phyloP scores from a whole-genome alignment of 2,888 invertebrate genomes.

The Diaphora mendica region DNA sequence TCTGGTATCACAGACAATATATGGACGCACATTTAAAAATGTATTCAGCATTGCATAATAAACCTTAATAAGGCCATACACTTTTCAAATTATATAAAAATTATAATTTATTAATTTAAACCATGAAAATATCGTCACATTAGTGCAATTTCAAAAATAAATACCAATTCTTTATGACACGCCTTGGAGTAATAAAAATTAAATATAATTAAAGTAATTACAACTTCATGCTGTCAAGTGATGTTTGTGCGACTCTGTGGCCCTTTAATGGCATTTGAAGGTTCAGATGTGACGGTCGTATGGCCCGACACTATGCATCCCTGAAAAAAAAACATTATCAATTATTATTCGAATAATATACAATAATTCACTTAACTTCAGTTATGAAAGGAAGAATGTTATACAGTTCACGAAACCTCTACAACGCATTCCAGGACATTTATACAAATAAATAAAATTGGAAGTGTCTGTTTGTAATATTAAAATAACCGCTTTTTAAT shows the following conservation, averaged over 20 bases:
- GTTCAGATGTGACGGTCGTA: constrained; percentile 21
- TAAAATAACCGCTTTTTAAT: no score
- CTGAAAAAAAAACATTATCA: constrained; percentile 41
- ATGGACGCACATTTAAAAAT: constrained; percentile 5
- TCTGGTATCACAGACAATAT: constrained; percentile 16
- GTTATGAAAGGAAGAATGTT: no score
- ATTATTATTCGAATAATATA: neutral
- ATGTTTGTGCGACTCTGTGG: constrained; percentile 26
- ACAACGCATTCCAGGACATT: no score
- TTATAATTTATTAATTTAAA: neutral
- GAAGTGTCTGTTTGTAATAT: no score
- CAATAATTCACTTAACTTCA: no score
- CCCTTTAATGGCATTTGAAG: constrained; percentile 21
- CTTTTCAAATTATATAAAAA: neutral
- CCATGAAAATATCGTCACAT: constrained; percentile 1
- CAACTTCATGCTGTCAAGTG: constrained; percentile 29
- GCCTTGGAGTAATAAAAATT: neutral
- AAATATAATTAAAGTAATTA: neutral
- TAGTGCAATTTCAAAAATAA: constrained; percentile 3
- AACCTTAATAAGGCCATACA: neutral
- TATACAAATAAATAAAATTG: no score
- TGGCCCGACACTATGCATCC: constrained; percentile 54
- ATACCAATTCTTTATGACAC: neutral
- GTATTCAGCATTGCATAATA: neutral
- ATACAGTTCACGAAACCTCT: no score